Percentiles rank a stretch among this genome's conserved stretches.
Conservation (phyloP, 2,797 vertebrate genomes). For the Sternotherus odoratus region DNA sequence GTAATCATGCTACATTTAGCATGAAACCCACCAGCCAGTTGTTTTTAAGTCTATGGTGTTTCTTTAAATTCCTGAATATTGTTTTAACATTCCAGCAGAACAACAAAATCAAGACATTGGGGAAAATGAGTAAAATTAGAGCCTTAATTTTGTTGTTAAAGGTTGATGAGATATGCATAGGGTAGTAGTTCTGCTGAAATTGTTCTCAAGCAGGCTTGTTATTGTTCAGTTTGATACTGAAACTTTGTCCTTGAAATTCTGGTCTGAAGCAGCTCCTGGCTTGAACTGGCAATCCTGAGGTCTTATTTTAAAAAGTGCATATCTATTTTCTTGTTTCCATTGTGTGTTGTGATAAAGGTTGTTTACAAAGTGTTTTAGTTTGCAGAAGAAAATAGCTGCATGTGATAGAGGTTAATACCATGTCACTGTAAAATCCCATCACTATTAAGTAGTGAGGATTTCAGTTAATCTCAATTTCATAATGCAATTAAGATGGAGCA, state of each 20-base stretch:
- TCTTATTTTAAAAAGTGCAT: neutral
- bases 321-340: neutral
- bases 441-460: neutral
- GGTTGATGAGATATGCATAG: neutral
- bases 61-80: neutral
- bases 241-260: neutral
- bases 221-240: neutral
- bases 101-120: neutral
- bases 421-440: neutral
- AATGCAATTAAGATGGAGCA: neutral
- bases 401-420: neutral
- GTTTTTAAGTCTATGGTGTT: neutral
- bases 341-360: neutral
- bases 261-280: neutral
- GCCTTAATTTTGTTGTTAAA: neutral
- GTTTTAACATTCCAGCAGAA: neutral
- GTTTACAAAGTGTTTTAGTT: neutral
- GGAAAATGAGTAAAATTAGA: neutral
- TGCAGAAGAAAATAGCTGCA: neutral
- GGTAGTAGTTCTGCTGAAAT: neutral
- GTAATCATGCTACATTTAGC: neutral
- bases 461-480: neutral
- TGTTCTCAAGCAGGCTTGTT: neutral
- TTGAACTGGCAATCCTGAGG: neutral
- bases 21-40: neutral